phyloP scores from a whole-genome alignment of 1,140 invertebrate species.

The Ceratitis capitata region DNA sequence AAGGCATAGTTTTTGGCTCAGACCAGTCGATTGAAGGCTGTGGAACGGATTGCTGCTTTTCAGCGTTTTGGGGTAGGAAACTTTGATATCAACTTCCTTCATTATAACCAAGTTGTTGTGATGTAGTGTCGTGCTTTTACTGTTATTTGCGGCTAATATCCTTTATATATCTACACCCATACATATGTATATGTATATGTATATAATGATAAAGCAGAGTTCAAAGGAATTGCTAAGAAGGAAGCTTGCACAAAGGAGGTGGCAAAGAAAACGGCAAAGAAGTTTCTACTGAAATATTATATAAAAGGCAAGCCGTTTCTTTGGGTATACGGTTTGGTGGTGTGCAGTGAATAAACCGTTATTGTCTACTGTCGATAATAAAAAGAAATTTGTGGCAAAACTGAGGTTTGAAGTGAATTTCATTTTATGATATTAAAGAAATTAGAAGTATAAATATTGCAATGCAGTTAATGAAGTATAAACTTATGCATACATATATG shows the following conservation, averaged over 20 bases:
- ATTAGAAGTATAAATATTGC: no score
- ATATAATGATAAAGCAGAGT: not conserved
- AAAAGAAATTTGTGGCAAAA: no score
- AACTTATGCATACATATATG: no score
- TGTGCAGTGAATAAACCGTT: no score
- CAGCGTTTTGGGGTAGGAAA: not conserved
- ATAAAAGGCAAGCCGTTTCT: not conserved
- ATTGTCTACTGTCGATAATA: no score
- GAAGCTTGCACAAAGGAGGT: not conserved
- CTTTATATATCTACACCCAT: no score
- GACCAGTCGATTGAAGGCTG: not conserved
- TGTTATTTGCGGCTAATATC: not conserved
- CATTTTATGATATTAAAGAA: no score
- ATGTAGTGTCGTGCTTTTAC: not conserved
- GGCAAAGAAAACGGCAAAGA: not conserved
- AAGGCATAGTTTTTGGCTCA: slow-evolving; percentile 13
- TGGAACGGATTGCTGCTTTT: not conserved
- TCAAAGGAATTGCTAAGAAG: slow-evolving; percentile 12
- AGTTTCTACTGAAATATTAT: no score
- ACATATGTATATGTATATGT: not conserved
- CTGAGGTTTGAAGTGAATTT: no score
- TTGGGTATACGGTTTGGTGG: no score
- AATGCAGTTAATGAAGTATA: no score
- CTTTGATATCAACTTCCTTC: slow-evolving; percentile 15
- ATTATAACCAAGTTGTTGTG: not conserved